These are phyloP conservation scores for Sceloporus undulatus DNA, from an alignment of 2,113 vertebrate genomes.

Conservation along the genomic window DNA sequence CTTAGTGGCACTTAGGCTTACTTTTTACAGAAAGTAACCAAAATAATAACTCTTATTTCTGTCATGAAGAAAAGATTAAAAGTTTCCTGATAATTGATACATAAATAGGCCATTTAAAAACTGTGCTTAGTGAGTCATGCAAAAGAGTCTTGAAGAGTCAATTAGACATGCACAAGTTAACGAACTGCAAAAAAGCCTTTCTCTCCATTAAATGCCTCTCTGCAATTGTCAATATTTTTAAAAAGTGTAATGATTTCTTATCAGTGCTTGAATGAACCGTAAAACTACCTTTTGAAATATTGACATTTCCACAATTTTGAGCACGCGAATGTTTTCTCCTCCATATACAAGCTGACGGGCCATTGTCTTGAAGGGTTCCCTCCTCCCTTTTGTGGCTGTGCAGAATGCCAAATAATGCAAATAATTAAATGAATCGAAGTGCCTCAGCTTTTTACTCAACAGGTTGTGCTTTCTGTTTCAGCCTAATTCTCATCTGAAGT, in stretches of 20 bases:
- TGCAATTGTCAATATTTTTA: conserved; percentile 78
- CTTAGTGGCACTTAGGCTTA: background rate
- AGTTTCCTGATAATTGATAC: conserved; percentile 41
- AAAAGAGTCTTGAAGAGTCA: conserved; percentile 78
- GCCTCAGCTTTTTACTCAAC: conserved; percentile 19
- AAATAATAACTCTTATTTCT: conserved; percentile 19
- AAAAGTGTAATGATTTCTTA: conserved; percentile 85
- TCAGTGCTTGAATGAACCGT: conserved; percentile 81
- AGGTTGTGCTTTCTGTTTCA: conserved; percentile 35
- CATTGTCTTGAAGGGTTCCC: conserved; percentile 62
- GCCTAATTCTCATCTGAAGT: conserved; percentile 42
- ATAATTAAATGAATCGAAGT: conserved; percentile 24
- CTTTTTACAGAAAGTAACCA: conserved; percentile 36
- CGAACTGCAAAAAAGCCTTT: conserved; percentile 77
- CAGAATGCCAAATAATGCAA: conserved; percentile 39
- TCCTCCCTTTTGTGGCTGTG: conserved; percentile 32
- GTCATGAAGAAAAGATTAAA: conserved; percentile 21
- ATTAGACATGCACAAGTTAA: conserved; percentile 82
- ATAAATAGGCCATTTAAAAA: conserved; percentile 60
- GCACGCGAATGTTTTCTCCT: conserved; percentile 72
- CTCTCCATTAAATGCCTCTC: conserved; percentile 77
- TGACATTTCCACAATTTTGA: conserved; percentile 84
- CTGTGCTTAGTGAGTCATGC: conserved; percentile 75
- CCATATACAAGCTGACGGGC: conserved; percentile 69
- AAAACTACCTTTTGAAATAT: conserved; percentile 85